These are phyloP conservation scores for Onychomys torridus DNA, from an alignment of 2,797 vertebrate species.

Conservation along the genomic window DNA sequence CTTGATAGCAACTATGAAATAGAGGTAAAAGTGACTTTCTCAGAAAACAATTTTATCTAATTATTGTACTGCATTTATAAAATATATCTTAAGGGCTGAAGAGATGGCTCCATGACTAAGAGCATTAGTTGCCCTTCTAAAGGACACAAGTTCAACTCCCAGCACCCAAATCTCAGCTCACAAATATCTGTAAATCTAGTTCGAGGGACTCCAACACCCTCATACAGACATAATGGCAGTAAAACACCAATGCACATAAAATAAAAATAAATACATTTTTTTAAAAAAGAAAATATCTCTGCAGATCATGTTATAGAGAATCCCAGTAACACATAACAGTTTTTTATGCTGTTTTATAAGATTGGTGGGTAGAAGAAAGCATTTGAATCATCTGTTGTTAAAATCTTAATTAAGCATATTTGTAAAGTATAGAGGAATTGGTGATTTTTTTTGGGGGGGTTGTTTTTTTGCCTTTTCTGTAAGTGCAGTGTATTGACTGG, in stretches of 20 bases:
- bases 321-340: not conserved
- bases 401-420: conserved; percentile 32
- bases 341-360: not conserved
- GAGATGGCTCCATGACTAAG: not conserved
- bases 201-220: not conserved
- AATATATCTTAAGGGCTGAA: not conserved
- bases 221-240: not conserved
- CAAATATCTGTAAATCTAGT: not conserved
- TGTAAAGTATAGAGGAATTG: not conserved
- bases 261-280: not conserved
- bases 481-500: not conserved
- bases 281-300: not conserved
- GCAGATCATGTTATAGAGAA: conserved; percentile 42
- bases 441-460: not conserved
- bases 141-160: not conserved
- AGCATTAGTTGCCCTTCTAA: not conserved
- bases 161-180: not conserved
- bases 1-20: not conserved
- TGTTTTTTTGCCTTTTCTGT: not conserved
- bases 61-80: not conserved
- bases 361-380: not conserved
- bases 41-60: conserved; percentile 56
- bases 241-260: not conserved
- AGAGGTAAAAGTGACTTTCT: conserved; percentile 1
- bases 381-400: not conserved